Conservation (phyloP, 2,797 vertebrate species). For the Hephaestus fuliginosus region DNA sequence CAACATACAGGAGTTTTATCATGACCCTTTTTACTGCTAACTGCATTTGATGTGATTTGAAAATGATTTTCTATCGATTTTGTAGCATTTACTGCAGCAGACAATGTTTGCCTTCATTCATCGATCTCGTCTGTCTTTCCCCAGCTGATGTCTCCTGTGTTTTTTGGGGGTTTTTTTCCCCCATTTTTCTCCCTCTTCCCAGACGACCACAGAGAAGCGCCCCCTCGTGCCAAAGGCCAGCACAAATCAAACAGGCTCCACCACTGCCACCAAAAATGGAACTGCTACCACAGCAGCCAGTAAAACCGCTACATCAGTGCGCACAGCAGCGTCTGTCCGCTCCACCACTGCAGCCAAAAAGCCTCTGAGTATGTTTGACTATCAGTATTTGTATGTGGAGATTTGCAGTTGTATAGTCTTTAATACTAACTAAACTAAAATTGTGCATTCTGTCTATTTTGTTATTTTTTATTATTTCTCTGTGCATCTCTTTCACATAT, state of each 20-base stretch:
- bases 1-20: background rate
- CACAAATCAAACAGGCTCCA: conserved; percentile 63
- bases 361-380: conserved; percentile 82
- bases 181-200: background rate
- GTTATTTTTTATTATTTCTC: background rate
- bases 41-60: background rate
- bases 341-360: conserved; percentile 85
- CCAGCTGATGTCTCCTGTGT: background rate
- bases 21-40: conserved; percentile 14
- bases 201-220: conserved; percentile 86
- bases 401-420: background rate
- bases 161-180: background rate
- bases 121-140: background rate
- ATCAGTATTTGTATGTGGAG: background rate
- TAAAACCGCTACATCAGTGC: conserved; percentile 65
- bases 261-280: conserved; percentile 78
- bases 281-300: conserved; percentile 72
- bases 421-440: background rate
- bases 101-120: background rate
- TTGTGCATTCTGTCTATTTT: background rate
- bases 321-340: conserved; percentile 59
- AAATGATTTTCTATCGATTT: background rate
- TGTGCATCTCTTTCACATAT: background rate
- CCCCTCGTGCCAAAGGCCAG: conserved; percentile 85
- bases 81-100: background rate